Conservation (phyloP, 2,113 vertebrate genomes). For the mouse (Mus musculus) region DNA sequence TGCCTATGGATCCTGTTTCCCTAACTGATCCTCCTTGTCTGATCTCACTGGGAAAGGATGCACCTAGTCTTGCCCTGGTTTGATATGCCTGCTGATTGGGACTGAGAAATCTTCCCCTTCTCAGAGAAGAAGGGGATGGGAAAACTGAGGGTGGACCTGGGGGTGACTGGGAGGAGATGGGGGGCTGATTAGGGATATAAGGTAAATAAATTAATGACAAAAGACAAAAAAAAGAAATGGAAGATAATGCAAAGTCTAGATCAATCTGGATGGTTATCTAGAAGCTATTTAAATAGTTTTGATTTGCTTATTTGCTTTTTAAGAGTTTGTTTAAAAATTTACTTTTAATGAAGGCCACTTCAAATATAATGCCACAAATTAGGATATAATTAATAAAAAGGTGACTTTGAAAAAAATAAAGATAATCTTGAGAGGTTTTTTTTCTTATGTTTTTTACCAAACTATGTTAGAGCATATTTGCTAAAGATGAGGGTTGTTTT, state of each 20-base stretch:
- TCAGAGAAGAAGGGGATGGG: no score
- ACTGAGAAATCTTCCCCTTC: no score
- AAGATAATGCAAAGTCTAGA: not conserved
- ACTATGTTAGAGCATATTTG: slow-evolving; percentile 58
- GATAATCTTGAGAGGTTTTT: slow-evolving; percentile 65
- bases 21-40: no score
- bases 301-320: not conserved
- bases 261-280: slow-evolving; percentile 43
- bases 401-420: slow-evolving; percentile 38
- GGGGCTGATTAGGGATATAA: no score
- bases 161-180: no score
- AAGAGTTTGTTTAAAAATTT: not conserved
- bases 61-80: no score
- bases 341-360: slow-evolving; percentile 67
- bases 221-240: no score
- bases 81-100: no score
- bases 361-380: slow-evolving; percentile 40
- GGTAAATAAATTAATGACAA: no score
- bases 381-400: slow-evolving; percentile 61
- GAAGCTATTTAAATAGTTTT: not conserved
- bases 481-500: slow-evolving; percentile 39
- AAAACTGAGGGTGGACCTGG: no score
- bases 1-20: no score
- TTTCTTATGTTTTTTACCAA: slow-evolving; percentile 32
- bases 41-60: no score